Evolutionary conservation across 2,888 invertebrate genomes (phyloP).

Genomic region (Cynaeus angustus): DNA sequence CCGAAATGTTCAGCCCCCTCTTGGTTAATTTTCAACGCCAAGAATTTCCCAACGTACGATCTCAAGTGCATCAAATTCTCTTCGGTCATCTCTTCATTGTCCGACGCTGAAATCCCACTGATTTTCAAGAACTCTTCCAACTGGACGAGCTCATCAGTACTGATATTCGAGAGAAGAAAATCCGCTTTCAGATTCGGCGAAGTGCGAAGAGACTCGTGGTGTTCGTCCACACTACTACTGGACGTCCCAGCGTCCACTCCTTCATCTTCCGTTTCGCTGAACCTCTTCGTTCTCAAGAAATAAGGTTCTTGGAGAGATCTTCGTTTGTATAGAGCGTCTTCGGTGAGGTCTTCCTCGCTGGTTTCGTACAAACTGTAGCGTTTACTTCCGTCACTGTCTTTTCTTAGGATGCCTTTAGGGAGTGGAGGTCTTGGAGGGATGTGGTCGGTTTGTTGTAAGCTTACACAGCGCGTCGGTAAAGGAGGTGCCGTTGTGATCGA

Average conservation of each 20-base stretch:
- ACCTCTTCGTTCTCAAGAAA: constrained; percentile 69
- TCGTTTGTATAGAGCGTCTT: constrained; percentile 75
- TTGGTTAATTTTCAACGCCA: constrained; percentile 81
- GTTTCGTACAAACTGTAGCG: constrained; percentile 89
- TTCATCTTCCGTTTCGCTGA: constrained; percentile 75
- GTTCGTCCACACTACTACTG: constrained; percentile 77
- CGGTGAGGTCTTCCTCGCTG: constrained; percentile 72
- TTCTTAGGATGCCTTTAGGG: constrained; percentile 80
- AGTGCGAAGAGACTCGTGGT: constrained; percentile 66
- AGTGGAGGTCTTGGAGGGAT: constrained; percentile 82
- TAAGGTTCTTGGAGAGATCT: constrained; percentile 86
- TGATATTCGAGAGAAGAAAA: constrained; percentile 70
- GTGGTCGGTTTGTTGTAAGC: constrained; percentile 75
- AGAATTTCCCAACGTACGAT: constrained; percentile 82
- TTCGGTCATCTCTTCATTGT: constrained; percentile 78
- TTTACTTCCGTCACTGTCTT: constrained; percentile 53
- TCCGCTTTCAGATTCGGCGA: constrained; percentile 56
- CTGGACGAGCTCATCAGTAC: constrained; percentile 79
- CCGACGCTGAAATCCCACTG: constrained; percentile 81
- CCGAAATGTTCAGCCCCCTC: constrained; percentile 77
- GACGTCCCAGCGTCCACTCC: constrained; percentile 75
- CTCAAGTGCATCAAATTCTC: constrained; percentile 81
- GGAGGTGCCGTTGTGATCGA: constrained; percentile 71
- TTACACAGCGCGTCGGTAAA: constrained; percentile 81
- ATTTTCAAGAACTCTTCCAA: constrained; percentile 82